Conservation (phyloP, 1,140 invertebrate species). For the Nixonia krombeini region DNA sequence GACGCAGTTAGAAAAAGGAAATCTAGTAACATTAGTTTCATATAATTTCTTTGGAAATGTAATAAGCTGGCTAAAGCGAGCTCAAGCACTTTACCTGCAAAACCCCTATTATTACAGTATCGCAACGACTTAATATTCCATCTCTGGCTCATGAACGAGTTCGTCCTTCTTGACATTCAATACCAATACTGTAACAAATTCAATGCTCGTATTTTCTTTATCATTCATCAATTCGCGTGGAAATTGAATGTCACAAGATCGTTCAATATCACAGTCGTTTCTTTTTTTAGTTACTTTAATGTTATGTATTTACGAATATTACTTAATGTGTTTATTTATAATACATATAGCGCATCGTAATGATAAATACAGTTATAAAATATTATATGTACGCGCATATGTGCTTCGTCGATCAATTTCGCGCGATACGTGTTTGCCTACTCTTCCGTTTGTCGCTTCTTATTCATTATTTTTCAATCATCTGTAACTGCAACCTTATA, state of each 20-base stretch:
- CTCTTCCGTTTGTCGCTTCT: slow-evolving; percentile 1
- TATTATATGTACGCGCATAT: slow-evolving; percentile 48
- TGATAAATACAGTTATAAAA: slow-evolving; percentile 70
- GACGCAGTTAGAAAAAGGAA: too few relatives aligned
- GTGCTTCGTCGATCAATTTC: slow-evolving; percentile 33
- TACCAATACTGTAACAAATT: slow-evolving; percentile 60
- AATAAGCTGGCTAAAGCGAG: too few relatives aligned
- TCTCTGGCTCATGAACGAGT: slow-evolving; percentile 53
- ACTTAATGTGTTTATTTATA: slow-evolving; percentile 62
- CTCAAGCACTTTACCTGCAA: slow-evolving; percentile 23
- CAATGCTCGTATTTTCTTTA: slow-evolving; percentile 58
- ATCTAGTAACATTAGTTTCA: too few relatives aligned
- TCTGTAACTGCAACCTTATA: slow-evolving; percentile 70
- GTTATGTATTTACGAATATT: slow-evolving; percentile 68
- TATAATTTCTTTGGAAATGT: too few relatives aligned
- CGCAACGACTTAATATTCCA: slow-evolving; percentile 67
- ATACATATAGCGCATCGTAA: slow-evolving; percentile 63
- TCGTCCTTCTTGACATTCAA: slow-evolving; percentile 59
- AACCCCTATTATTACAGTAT: slow-evolving; percentile 53
- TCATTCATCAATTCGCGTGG: slow-evolving; percentile 60
- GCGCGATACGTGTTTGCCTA: slow-evolving; percentile 15
- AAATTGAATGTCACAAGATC: slow-evolving; percentile 72
- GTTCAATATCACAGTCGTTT: slow-evolving; percentile 72
- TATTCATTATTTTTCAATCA: slow-evolving; percentile 40
- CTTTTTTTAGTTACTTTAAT: slow-evolving; percentile 59